A percentile compares a stretch with the other conserved stretches of the same genome.
These are phyloP conservation scores for Melipona quadrifasciata DNA, from an alignment of 1,140 invertebrate genomes.

Conservation along the genomic window DNA sequence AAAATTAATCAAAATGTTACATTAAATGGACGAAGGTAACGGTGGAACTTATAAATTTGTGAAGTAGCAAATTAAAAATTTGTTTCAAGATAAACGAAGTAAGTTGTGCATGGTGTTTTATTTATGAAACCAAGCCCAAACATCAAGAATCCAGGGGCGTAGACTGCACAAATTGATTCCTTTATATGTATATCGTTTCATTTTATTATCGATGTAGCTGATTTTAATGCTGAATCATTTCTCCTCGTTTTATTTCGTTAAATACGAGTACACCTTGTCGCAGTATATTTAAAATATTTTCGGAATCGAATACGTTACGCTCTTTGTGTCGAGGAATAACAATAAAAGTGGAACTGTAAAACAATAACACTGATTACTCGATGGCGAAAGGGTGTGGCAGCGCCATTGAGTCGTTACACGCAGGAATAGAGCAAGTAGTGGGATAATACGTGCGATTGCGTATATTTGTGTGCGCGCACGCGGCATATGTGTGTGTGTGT, in stretches of 20 bases:
- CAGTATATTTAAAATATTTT: slow-evolving; percentile 41
- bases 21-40: neutral
- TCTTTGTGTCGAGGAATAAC: slow-evolving; percentile 57
- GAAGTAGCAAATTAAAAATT: slow-evolving; percentile 26
- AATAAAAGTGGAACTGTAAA: slow-evolving; percentile 73
- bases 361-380: slow-evolving; percentile 81
- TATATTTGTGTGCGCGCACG: slow-evolving; percentile 16
- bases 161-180: slow-evolving; percentile 30
- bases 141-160: slow-evolving; percentile 40
- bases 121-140: slow-evolving; percentile 5
- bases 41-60: neutral
- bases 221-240: neutral
- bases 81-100: slow-evolving; percentile 13
- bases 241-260: neutral
- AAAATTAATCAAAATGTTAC: neutral
- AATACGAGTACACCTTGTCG: neutral
- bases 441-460: slow-evolving; percentile 59
- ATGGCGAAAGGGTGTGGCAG: slow-evolving; percentile 81
- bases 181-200: slow-evolving; percentile 11
- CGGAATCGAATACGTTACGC: slow-evolving; percentile 51
- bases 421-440: slow-evolving; percentile 75
- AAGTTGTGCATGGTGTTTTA: neutral
- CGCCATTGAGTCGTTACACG: slow-evolving; percentile 81
- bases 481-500: neutral
- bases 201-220: neutral